Conservation (phyloP, 2,797 vertebrate species). For the Nannoperca obscura region DNA sequence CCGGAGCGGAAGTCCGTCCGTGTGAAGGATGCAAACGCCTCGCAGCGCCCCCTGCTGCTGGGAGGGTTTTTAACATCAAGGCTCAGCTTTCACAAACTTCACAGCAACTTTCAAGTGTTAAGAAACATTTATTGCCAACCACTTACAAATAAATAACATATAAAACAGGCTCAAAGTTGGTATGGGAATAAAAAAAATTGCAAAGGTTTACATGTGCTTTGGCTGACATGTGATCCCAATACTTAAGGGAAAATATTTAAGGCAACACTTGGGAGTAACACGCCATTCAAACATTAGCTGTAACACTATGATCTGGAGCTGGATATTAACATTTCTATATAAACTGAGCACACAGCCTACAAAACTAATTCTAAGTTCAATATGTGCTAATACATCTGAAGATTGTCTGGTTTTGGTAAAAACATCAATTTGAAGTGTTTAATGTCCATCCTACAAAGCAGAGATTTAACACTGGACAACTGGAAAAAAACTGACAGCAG, state of each 20-base stretch:
- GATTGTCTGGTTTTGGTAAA: background rate
- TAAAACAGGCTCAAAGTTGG: slow-evolving; percentile 21
- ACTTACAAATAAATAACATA: slow-evolving; percentile 71
- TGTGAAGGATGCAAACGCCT: fast-evolving
- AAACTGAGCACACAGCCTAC: background rate
- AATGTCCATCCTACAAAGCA: background rate
- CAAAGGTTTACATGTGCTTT: slow-evolving; percentile 33
- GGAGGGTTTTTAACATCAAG: slow-evolving; percentile 18
- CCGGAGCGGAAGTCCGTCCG: slow-evolving; percentile 22
- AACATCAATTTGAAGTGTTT: background rate
- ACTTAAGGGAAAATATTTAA: slow-evolving; percentile 34
- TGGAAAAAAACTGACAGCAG: background rate
- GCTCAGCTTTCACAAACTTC: background rate
- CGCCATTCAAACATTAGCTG: background rate
- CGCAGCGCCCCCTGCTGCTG: slow-evolving; percentile 60
- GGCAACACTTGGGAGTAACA: slow-evolving; percentile 43
- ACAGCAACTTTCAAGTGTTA: background rate
- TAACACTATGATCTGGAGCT: slow-evolving; percentile 5
- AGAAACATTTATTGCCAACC: slow-evolving; percentile 72
- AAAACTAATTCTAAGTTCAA: slow-evolving; percentile 14
- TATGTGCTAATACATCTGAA: slow-evolving; percentile 3
- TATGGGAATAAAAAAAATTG: slow-evolving; percentile 16
- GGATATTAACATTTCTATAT: background rate
- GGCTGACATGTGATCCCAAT: slow-evolving; percentile 23
- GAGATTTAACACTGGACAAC: background rate